A percentile compares a stretch with the other conserved stretches of the same genome.
Conservation (phyloP, 2,888 invertebrate genomes). For the Agrotis exclamationis region DNA sequence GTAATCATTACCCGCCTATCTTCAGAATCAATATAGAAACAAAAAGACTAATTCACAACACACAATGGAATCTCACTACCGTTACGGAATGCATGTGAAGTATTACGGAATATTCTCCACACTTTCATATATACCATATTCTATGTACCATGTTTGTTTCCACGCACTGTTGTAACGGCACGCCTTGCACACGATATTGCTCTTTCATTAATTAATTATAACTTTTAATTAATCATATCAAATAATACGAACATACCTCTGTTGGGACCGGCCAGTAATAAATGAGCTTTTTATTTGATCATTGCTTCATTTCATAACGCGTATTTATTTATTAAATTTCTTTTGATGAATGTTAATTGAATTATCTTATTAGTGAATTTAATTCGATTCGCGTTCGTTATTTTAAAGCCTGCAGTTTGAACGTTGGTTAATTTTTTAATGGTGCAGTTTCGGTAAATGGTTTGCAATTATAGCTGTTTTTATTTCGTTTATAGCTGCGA, state of each 20-base stretch:
- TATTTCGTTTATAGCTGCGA: not conserved
- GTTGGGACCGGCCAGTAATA: constrained; percentile 69
- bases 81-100: constrained; percentile 58
- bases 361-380: constrained; percentile 50
- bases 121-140: constrained; percentile 38
- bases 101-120: constrained; percentile 54
- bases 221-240: constrained; percentile 83
- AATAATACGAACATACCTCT: constrained; percentile 71
- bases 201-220: constrained; percentile 84
- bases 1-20: constrained; percentile 38
- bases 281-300: constrained; percentile 79
- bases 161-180: constrained; percentile 57
- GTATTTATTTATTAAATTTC: constrained; percentile 58
- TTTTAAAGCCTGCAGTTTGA: constrained; percentile 15
- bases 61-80: constrained; percentile 51
- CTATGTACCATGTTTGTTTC: constrained; percentile 53
- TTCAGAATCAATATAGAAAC: constrained; percentile 37
- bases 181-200: constrained; percentile 74
- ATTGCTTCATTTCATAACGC: constrained; percentile 66
- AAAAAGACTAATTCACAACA: constrained; percentile 41
- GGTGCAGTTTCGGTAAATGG: not conserved
- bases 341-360: constrained; percentile 53
- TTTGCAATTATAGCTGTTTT: constrained; percentile 16
- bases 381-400: constrained; percentile 22
- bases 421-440: constrained; percentile 12